Evolutionary conservation across 2,797 vertebrate species (phyloP).

Genomic region (Petrocephalus sullivani): DNA sequence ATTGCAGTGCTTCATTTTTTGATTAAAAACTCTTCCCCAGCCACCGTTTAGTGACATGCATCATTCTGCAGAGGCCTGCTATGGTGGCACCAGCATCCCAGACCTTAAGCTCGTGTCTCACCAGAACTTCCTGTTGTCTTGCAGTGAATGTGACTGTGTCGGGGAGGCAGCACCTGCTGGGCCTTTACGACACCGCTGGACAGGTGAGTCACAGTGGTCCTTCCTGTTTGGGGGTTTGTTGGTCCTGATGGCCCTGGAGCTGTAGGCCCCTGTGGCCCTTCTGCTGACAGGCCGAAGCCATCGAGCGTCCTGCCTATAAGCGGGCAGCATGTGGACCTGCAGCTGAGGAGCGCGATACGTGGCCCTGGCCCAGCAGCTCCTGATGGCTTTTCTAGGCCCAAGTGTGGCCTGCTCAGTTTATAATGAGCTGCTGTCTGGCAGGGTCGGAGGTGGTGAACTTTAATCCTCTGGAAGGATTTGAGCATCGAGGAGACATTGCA

Average conservation of each 20-base stretch:
- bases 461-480: background rate
- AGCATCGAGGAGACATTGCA: background rate
- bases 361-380: background rate
- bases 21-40: background rate
- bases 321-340: background rate
- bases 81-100: background rate
- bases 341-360: background rate
- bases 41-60: background rate
- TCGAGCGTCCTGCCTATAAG: background rate
- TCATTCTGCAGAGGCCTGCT: background rate
- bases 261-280: background rate
- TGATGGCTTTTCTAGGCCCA: background rate
- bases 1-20: background rate
- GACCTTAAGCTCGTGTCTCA: background rate
- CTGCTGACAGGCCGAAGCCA: background rate
- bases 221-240: background rate
- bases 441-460: background rate
- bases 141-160: slow-evolving; percentile 77
- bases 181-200: slow-evolving; percentile 79
- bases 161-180: slow-evolving; percentile 75
- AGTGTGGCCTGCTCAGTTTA: background rate
- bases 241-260: background rate
- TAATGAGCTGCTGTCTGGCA: background rate
- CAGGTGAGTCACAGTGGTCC: slow-evolving; percentile 62
- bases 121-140: slow-evolving; percentile 29